phyloP scores from a whole-genome alignment of 2,888 invertebrate species.

The Drosophila pseudotakahashii region DNA sequence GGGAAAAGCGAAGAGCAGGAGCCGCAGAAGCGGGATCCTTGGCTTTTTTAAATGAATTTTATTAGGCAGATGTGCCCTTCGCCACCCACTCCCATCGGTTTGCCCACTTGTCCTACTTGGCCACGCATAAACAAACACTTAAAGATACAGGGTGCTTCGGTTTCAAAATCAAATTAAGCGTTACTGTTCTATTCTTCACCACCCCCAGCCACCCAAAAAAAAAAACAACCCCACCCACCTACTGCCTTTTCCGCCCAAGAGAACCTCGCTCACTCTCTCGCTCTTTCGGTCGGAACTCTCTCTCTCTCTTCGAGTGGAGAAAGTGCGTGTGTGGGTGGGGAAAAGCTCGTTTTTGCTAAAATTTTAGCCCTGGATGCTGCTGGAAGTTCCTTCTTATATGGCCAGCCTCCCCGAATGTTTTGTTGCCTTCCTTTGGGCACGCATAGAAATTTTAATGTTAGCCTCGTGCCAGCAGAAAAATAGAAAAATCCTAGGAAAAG shows the following conservation, averaged over 20 bases:
- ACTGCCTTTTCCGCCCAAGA: slow-evolving; percentile 31
- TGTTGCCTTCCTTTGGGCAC: slow-evolving; percentile 72
- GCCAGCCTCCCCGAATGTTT: slow-evolving; percentile 17
- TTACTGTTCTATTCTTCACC: slow-evolving; percentile 33
- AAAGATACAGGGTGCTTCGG: slow-evolving; percentile 54
- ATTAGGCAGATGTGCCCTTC: slow-evolving; percentile 57
- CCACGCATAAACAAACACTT: slow-evolving; percentile 79
- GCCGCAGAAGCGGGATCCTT: slow-evolving; percentile 30
- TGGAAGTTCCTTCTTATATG: slow-evolving; percentile 58
- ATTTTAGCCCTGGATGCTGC: slow-evolving; percentile 77
- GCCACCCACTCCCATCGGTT: neutral
- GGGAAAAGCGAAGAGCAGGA: neutral
- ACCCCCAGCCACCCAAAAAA: slow-evolving; percentile 8
- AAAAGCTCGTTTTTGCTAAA: slow-evolving; percentile 70
- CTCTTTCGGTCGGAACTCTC: slow-evolving; percentile 13
- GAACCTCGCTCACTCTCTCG: slow-evolving; percentile 12
- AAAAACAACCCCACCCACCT: slow-evolving; percentile 1
- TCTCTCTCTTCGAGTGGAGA: slow-evolving; percentile 24
- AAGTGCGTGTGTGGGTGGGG: slow-evolving; percentile 47
- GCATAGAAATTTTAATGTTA: slow-evolving; percentile 78
- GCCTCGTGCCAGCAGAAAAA: slow-evolving; percentile 56
- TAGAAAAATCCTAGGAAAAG: slow-evolving; percentile 15
- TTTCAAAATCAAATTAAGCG: slow-evolving; percentile 69
- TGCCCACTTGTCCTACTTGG: slow-evolving; percentile 24
- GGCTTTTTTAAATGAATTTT: slow-evolving; percentile 77